These are phyloP conservation scores for Morelia viridis DNA, from an alignment of 2,797 vertebrate species.

Conservation along the genomic window DNA sequence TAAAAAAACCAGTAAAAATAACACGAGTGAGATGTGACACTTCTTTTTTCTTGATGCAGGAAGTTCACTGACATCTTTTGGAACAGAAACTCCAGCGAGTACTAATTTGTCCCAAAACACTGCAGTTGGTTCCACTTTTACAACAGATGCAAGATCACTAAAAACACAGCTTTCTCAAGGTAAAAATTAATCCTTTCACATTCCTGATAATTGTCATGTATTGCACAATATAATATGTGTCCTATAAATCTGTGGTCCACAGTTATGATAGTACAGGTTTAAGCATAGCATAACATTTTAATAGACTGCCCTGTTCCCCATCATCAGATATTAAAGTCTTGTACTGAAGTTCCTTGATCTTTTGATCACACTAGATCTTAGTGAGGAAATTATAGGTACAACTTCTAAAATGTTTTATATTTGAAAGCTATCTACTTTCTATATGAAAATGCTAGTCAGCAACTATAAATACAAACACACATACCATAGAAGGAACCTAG, in stretches of 20 bases:
- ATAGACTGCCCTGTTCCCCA: not conserved
- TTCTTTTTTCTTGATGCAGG: constrained; percentile 69
- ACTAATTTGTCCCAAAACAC: constrained; percentile 76
- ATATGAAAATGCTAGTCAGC: not conserved
- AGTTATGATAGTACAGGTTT: not conserved
- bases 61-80: constrained; percentile 81
- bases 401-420: not conserved
- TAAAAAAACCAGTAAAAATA: not conserved
- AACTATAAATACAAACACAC: not conserved
- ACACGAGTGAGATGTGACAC: not conserved
- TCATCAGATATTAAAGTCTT: not conserved
- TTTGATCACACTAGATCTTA: not conserved
- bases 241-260: not conserved
- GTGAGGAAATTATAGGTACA: not conserved
- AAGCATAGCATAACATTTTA: not conserved
- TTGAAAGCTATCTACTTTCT: not conserved
- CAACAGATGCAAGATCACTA: constrained; percentile 76
- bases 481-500: not conserved
- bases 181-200: constrained; percentile 59
- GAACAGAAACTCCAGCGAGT: constrained; percentile 74
- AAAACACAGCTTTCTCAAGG: constrained; percentile 83
- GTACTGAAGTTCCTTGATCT: not conserved
- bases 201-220: not conserved
- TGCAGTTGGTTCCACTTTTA: constrained; percentile 76
- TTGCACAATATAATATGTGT: not conserved